Evolutionary conservation across 2,888 invertebrate species (phyloP), one percentile per base, ranked within the genome.

Genomic region (Galerucella calmariensis): DNA sequence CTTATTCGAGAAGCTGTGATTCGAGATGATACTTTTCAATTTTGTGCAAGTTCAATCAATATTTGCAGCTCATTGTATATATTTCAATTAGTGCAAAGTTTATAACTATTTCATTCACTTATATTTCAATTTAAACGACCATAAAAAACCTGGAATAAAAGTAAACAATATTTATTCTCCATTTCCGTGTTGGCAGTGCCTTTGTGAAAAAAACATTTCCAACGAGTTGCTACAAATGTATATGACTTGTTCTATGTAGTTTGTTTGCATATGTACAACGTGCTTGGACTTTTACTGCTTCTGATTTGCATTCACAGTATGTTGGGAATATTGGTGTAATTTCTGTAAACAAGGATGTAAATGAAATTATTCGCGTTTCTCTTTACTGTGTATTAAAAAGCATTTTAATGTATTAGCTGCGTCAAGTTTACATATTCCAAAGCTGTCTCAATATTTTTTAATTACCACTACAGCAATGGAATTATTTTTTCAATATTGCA

Each of bases 211-310:
- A 48, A 48, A 48, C 1, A 48, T 48, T 12, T 2, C 10, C 14
- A 14, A 48, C 48, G 48, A 48, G 48, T 48, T 48, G 48, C 48
- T 48, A 14, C n/a, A n/a, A 51, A 51, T 51, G 6, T 51, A n/a
- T 51, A 51, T n/a, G 8, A 51, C n/a, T 51, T 51, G n/a, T 51
- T 51, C 14, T 51, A 14, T 51, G 51, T 51, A 51, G n/a, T 51
- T 51, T 51, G 51, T 51, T 51, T n/a, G 51, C n/a, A n/a, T 51
- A 51, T n/a, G 51, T 51, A 51, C n/a, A 51, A 51, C 51, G 51
- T 51, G 8, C 51, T 51, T n/a, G 51, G 51, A 51, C 14, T 51
- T 51, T 51, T n/a, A 51, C 51, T 51, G n/a, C 51, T n/a, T n/a
- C 51, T 51, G n/a, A 51, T 51, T 51, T 51, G 51, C 51, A 51